Evolutionary conservation across 2,888 invertebrate species (phyloP), one percentile per base, ranked within the genome.

Genomic region (Sceliomorpha sp.): DNA sequence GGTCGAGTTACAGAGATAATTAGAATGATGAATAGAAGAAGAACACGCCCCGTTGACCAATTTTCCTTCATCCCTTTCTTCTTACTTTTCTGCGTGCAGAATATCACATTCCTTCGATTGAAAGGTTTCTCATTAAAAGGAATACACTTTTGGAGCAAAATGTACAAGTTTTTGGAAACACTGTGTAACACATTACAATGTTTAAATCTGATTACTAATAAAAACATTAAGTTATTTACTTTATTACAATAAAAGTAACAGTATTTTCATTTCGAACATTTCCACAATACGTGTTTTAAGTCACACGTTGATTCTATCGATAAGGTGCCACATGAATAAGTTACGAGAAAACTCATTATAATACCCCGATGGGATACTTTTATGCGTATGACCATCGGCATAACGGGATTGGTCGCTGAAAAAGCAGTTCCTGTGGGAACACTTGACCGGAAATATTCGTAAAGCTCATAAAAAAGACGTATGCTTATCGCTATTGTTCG

Each of bases 1-100:
- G 82, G 82, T 85, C 81, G 75, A 81, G 82, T 87, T 87, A 83
- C 87, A 75, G 69, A 73, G 77, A 79, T 86, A 87, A 87, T 87
- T 87, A 85, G 80, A 81, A 83, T 79, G 78, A 82, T 81, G 83
- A 85, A 84, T 82, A 81, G 81, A 76, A 75, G 75, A 72, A 68
- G 66, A 59, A 74, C 78, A 84, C 77, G 84, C 80, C 76, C 84
- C 79, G 84, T 82, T 82, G 84, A 77, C 77, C 82, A 79, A 84
- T 82, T 83, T 74, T 76, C 42, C 56, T 53, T 64, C 51, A 60
- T 51, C 72, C 68, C 64, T 60, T 68, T 68, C 68, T 69, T 62
- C 58, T 37, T 31, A 29, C 36, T 13, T 48, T 55, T 40, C 15
- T 15, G 4, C 15, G 7, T 24, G 4, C 9, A 24, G 14, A 20